phyloP scores from a whole-genome alignment of 2,888 invertebrate species.

The Orgyia antiqua region DNA sequence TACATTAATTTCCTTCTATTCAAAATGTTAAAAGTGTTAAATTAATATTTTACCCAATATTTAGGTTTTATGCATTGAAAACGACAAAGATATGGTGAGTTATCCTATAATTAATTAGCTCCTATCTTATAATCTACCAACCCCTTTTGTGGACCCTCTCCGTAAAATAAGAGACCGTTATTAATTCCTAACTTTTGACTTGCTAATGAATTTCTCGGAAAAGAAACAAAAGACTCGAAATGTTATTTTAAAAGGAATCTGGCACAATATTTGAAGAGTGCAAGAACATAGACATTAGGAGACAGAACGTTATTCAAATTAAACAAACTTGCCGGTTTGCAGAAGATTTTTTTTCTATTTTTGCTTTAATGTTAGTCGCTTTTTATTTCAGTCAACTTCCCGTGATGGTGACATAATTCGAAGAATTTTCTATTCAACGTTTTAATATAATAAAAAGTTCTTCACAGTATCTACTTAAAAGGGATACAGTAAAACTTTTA shows the following conservation, averaged over 20 bases:
- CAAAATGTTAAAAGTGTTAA: no score
- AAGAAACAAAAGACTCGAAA: background rate
- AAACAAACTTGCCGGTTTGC: no score
- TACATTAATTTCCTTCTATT: no score
- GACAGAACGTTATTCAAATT: background rate
- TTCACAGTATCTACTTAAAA: no score
- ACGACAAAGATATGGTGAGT: constrained; percentile 2
- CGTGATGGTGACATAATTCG: no score
- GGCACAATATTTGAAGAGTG: constrained; percentile 1
- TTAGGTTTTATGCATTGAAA: background rate
- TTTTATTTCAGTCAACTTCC: no score
- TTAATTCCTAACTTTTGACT: constrained; percentile 6
- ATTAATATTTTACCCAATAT: no score
- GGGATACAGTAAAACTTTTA: no score
- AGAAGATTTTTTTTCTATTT: no score
- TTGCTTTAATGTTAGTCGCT: no score
- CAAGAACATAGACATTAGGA: background rate
- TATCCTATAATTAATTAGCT: constrained; percentile 6
- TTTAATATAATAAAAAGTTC: no score
- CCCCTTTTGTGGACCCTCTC: constrained; percentile 1
- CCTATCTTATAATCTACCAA: constrained; percentile 4
- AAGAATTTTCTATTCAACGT: no score
- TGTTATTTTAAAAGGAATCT: constrained; percentile 1
- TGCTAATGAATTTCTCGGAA: constrained; percentile 3
- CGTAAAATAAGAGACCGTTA: constrained; percentile 4